A percentile compares a stretch with the other conserved stretches of the same genome.
These are phyloP conservation scores for Aspidiotus destructor DNA, from an alignment of 2,888 invertebrate species.

Conservation along the genomic window DNA sequence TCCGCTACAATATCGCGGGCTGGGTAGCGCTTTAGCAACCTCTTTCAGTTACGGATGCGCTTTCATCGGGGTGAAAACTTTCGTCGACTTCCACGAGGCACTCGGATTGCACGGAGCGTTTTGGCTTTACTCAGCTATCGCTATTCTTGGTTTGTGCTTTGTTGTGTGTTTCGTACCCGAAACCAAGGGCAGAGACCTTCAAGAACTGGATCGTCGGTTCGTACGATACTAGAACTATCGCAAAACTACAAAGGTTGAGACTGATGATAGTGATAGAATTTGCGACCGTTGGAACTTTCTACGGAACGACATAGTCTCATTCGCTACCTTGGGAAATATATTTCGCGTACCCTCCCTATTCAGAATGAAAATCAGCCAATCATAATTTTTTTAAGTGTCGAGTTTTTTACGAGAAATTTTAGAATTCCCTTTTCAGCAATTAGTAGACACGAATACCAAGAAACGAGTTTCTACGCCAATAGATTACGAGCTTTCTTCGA, in stretches of 20 bases:
- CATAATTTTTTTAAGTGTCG: too few relatives aligned
- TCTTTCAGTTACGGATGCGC: conserved; percentile 79
- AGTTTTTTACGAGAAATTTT: too few relatives aligned
- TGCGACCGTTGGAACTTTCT: neutral
- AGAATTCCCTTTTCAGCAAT: too few relatives aligned
- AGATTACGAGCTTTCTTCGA: neutral
- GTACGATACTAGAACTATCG: conserved; percentile 16
- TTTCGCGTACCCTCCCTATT: too few relatives aligned
- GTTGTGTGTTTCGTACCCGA: conserved; percentile 80
- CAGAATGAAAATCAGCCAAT: too few relatives aligned
- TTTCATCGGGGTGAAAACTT: conserved; percentile 76
- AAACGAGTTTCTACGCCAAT: too few relatives aligned
- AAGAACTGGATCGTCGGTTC: conserved; percentile 72
- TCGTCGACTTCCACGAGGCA: conserved; percentile 66
- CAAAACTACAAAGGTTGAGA: neutral
- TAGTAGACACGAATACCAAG: too few relatives aligned
- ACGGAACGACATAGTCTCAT: conserved; percentile 4
- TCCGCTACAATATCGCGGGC: conserved; percentile 71
- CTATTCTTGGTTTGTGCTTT: conserved; percentile 70
- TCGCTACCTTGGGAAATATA: neutral
- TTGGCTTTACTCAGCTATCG: conserved; percentile 76
- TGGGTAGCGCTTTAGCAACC: conserved; percentile 76
- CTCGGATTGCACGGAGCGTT: conserved; percentile 74
- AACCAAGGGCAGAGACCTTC: conserved; percentile 79
- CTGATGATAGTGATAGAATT: conserved; percentile 7